Evolutionary conservation across 1,140 invertebrate genomes (phyloP), one percentile per base, ranked within the genome.

Genomic region (Scaptodrosophila lebanonensis): DNA sequence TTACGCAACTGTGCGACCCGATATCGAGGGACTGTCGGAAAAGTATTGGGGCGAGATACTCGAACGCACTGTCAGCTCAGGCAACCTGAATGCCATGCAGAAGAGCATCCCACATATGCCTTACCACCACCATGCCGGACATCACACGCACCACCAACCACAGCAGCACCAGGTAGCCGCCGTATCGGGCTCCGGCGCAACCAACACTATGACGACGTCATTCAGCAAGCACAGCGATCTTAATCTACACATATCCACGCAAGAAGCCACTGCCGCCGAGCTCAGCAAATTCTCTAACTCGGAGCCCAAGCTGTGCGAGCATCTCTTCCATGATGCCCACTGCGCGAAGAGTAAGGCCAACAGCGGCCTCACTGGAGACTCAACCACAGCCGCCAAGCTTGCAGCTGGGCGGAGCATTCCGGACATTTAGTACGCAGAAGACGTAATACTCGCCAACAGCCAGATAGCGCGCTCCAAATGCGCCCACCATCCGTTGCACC

Each of bases 31-130:
- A 2, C 87, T 92, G 1, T 91, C 91, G n/a, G 92, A 93, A 79
- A 93, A 93, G 85, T 92, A 93, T 73, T 93, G 92, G 92, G 92
- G 92, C 17, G 92, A 93, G 88, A 93, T 93, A 61, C 86, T 93
- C 20, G 92, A 93, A 82, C 87, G 92, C 8, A 93, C 92, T 1
- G 90, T 93, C 6, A 92, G 91, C 20, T 91, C 91, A 1, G 91
- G 88, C 49, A 93, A 91, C 32, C 86, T 93, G 8, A 92, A 92
- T 72, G 90, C 90, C 17, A 88, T 92, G 48, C 91, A 92, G 61
- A 90, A 90, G 71, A 73, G 49, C 6, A 79, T 73, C 25, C 86
- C 88, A 11, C 75, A 77, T 35, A 73, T 66, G 30, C 76, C 69
- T 27, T 71, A 77, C 25, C 71, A 84, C 35, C 79, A 83, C 50